A percentile compares a stretch with the other conserved stretches of the same genome.
Conservation (phyloP, 2,888 invertebrate species). For the Lithophane semibrunnea region DNA sequence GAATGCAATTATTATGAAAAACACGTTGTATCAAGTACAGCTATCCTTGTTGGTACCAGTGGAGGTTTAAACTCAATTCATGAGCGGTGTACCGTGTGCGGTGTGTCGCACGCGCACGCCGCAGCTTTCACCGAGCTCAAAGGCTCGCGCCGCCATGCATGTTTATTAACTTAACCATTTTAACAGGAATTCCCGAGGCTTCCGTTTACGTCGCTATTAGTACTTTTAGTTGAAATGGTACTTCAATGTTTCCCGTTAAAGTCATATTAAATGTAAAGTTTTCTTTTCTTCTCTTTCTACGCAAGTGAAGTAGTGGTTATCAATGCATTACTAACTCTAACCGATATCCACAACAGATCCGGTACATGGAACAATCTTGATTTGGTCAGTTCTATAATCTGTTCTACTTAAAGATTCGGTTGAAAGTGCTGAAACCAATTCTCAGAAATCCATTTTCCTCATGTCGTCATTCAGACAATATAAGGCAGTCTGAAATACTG, state of each 20-base stretch:
- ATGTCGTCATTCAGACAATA: conserved; percentile 21
- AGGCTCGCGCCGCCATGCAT: conserved; percentile 84
- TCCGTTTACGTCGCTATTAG: conserved; percentile 81
- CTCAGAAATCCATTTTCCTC: conserved; percentile 34
- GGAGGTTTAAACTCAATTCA: conserved; percentile 72
- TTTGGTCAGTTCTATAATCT: conserved; percentile 4
- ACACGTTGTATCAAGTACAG: conserved; percentile 42
- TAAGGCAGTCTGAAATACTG: conserved; percentile 37
- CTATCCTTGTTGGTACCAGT: conserved; percentile 51
- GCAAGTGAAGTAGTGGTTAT: conserved; percentile 9
- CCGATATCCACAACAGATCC: conserved; percentile 3
- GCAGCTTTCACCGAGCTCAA: conserved; percentile 88
- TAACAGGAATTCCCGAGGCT: conserved; percentile 84
- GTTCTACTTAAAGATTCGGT: conserved; percentile 5
- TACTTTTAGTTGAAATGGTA: conserved; percentile 74
- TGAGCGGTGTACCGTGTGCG: conserved; percentile 66
- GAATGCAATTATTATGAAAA: background rate
- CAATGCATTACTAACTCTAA: conserved; percentile 6
- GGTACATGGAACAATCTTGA: background rate
- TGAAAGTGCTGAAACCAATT: conserved; percentile 18
- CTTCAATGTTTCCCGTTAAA: conserved; percentile 70
- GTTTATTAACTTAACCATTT: conserved; percentile 88
- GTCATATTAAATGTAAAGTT: conserved; percentile 59
- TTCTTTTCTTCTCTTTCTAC: conserved; percentile 46
- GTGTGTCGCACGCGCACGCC: conserved; percentile 72